Conservation (phyloP, 1,140 invertebrate genomes). For the Mylabris phalerata region DNA sequence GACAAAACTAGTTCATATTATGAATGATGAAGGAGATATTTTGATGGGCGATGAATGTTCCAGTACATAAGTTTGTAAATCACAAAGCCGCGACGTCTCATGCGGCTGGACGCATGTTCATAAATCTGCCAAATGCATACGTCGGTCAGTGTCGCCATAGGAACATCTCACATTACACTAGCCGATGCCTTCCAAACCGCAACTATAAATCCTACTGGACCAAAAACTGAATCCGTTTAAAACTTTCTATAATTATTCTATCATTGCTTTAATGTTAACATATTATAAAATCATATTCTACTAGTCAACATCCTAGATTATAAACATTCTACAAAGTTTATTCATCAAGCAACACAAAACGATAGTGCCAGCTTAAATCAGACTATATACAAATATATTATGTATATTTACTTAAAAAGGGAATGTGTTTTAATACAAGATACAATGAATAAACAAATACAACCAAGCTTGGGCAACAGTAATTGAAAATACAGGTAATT, state of each 20-base stretch:
- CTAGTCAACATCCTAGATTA: neutral
- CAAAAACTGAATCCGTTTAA: constrained; percentile 6
- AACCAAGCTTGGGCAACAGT: constrained; percentile 18
- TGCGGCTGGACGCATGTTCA: constrained; percentile 15
- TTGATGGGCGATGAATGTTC: neutral
- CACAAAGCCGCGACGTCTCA: constrained; percentile 14
- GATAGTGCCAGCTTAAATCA: neutral
- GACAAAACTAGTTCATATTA: neutral
- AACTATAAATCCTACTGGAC: constrained; percentile 17
- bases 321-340: constrained; percentile 1
- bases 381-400: constrained; percentile 1
- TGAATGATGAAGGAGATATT: neutral
- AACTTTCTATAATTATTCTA: constrained; percentile 9
- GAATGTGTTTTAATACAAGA: neutral
- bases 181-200: constrained; percentile 17
- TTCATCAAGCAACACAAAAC: constrained; percentile 3
- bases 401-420: constrained; percentile 11
- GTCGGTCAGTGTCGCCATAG: constrained; percentile 19
- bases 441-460: constrained; percentile 5
- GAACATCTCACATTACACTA: constrained; percentile 16
- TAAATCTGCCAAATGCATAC: constrained; percentile 32
- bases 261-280: neutral
- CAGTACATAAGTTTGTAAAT: constrained; percentile 5
- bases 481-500: constrained; percentile 29
- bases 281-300: constrained; percentile 5